Percentiles rank a stretch among this genome's conserved stretches.
Evolutionary conservation across 1,140 invertebrate genomes (phyloP).

Genomic region (Ctenoplectra terminalis): DNA sequence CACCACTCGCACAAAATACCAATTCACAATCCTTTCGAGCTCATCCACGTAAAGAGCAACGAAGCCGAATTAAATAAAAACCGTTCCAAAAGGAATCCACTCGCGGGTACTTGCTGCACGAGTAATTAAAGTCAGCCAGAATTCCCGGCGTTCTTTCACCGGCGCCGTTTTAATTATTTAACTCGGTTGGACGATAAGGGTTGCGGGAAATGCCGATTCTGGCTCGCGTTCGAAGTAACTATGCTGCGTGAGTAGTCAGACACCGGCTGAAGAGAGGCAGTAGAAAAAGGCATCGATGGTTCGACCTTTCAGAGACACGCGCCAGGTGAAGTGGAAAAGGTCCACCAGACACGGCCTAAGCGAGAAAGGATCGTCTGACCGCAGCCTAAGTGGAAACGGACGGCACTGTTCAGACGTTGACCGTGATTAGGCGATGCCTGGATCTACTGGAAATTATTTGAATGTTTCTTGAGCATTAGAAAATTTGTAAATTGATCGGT

Average conservation of each 20-base stretch:
- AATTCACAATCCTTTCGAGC: background rate
- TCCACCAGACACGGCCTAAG: background rate
- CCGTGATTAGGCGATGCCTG: no score
- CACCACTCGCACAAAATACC: background rate
- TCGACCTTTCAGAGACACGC: background rate
- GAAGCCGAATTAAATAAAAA: background rate
- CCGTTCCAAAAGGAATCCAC: background rate
- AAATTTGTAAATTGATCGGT: no score
- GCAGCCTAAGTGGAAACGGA: background rate
- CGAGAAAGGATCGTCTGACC: background rate
- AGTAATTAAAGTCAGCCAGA: background rate
- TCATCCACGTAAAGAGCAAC: background rate
- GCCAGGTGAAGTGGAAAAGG: background rate
- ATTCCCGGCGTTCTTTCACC: background rate
- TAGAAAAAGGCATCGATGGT: background rate
- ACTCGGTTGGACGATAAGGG: background rate
- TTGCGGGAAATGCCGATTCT: background rate
- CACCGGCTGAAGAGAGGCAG: background rate
- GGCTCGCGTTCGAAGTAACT: background rate
- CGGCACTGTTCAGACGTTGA: background rate
- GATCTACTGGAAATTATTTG: no score
- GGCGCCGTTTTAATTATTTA: conserved; percentile 20
- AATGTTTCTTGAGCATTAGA: no score
- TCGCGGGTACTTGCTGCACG: background rate
- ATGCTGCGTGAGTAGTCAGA: background rate